Conservation (phyloP, 2,888 invertebrate genomes). For the Cristatella mucedo region DNA sequence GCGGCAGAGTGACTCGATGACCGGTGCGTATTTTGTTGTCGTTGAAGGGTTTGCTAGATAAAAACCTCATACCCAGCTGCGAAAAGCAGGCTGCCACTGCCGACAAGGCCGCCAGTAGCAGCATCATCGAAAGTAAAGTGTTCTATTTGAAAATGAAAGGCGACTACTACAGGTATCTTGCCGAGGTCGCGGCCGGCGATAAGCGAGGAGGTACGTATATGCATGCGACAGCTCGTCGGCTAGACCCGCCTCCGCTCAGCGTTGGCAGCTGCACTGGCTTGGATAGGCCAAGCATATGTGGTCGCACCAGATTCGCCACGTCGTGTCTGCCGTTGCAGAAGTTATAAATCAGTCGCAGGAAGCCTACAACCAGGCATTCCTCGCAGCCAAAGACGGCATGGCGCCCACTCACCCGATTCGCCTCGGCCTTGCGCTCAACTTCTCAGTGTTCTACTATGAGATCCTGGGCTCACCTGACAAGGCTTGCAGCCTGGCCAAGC, state of each 20-base stretch:
- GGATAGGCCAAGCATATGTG: no score
- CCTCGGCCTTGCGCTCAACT: slow-evolving; percentile 96
- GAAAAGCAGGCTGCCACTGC: no score
- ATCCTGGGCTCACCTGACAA: slow-evolving; percentile 96
- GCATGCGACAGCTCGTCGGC: no score
- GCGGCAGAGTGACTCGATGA: no score
- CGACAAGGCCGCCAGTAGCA: slow-evolving; percentile 86
- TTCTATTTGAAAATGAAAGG: slow-evolving; percentile 99
- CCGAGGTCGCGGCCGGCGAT: slow-evolving; percentile 97
- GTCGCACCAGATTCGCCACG: no score
- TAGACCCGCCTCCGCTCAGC: no score
- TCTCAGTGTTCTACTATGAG: slow-evolving; percentile 99
- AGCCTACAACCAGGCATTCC: slow-evolving; percentile 95
- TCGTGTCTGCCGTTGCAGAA: no score
- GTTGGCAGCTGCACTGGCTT: no score
- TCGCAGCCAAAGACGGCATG: slow-evolving; percentile 95
- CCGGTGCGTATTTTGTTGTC: no score
- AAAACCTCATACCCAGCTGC: slow-evolving; percentile 46
- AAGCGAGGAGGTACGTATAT: slow-evolving; percentile 74
- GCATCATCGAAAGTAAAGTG: slow-evolving; percentile 90
- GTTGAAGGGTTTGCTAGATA: slow-evolving; percentile 15
- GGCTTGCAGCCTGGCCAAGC: slow-evolving; percentile 98
- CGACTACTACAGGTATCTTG: slow-evolving; percentile 99
- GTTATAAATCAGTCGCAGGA: slow-evolving; percentile 90
- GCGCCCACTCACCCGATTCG: slow-evolving; percentile 97